Base-by-base conservation (phyloP, 2,113 vertebrate genomes). In the Tragelaphus buxtoni region DNA sequence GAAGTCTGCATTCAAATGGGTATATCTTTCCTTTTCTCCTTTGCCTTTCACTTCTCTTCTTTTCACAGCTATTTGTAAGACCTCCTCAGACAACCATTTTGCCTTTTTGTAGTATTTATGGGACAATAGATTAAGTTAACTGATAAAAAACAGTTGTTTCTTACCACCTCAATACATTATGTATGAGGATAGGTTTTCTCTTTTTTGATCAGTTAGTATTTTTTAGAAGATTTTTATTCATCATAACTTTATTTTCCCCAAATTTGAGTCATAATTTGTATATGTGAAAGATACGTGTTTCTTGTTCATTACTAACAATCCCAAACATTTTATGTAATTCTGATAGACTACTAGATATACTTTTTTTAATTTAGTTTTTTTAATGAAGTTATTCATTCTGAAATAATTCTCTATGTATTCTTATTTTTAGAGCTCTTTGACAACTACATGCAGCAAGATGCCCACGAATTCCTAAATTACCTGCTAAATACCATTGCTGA, bases 391-490 rank as follows among this genome's bases (percentile, higher is more conserved):
- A 28, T 22, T 58, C 22, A 39, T 39, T 94, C n/a, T 85, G 42
- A 77, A 95, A 56, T 94, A 95, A 80, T 83, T 84, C 45, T 39
- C 65, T 93, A 63, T 76, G 1, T 49, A 13, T 87, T 96, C 97
- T 96, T 97, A 4, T 91, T 98, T 76, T 42, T 98, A 99, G 99
- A 99, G 80, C 99, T 99, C 96, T 99, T 99, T 98, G 99, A 99
- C 97, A 99, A 99, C 98, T 99, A 99, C 99, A 99, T 99, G 99
- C 99, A 99, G 98, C 99, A 99, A 98, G 99, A 99, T 95, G 99
- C 99, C 20, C 99, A 99, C 53, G 99, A 99, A 69, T 99, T 99
- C 98, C 99, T 99, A 94, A 99, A 99, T 99, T 99, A 99, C 94
- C 98, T 99, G 65, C 98, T 99, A 95, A 99, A 99, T 97, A 99